Evolutionary conservation across 2,113 vertebrate genomes (phyloP).

Genomic region (Campylomormyrus tamandua): DNA sequence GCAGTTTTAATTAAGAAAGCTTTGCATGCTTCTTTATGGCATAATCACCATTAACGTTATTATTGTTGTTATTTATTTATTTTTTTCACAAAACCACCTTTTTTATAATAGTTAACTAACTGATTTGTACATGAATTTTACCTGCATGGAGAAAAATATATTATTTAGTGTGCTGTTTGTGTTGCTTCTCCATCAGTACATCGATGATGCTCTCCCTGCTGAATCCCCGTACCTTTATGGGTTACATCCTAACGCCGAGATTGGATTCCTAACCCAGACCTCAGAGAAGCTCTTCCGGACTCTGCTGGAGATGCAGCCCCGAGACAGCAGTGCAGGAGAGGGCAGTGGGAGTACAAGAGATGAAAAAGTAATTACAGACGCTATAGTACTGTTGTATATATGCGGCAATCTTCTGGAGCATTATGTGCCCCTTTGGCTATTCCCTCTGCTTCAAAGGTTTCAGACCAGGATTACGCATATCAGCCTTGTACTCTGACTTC

Average conservation of each 20-base stretch:
- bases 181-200: slow-evolving; percentile 64
- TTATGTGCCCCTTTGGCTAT: background rate
- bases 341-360: slow-evolving; percentile 58
- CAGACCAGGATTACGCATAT: background rate
- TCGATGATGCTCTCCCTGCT: slow-evolving; percentile 71
- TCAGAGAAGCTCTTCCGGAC: slow-evolving; percentile 81
- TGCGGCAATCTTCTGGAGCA: background rate
- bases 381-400: background rate
- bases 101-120: background rate
- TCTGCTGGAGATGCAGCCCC: slow-evolving; percentile 85
- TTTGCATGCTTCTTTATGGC: background rate
- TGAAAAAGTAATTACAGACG: slow-evolving; percentile 68
- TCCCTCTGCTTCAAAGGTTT: background rate
- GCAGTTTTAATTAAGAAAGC: background rate
- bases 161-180: background rate
- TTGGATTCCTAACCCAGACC: slow-evolving; percentile 83
- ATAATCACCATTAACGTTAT: background rate
- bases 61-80: background rate
- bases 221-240: slow-evolving; percentile 89
- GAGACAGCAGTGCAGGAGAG: slow-evolving; percentile 52
- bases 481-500: background rate
- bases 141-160: slow-evolving; percentile 15
- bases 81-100: background rate
- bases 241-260: slow-evolving; percentile 92
- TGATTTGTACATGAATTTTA: background rate